These are phyloP conservation scores for Falco rusticolus DNA, from an alignment of 2,797 vertebrate species.

Conservation along the genomic window DNA sequence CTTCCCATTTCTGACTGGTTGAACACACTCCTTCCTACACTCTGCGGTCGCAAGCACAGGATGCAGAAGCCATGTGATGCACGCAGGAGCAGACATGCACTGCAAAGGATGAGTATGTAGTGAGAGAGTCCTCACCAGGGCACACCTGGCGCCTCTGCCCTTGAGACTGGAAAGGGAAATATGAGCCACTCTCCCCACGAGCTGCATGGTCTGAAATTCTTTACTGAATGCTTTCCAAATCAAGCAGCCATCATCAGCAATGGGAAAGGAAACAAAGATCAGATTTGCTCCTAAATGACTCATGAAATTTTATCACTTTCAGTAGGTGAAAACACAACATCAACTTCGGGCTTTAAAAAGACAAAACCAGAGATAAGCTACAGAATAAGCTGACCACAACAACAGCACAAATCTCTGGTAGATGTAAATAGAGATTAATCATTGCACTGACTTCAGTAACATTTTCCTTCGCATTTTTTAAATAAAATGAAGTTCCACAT, in stretches of 20 bases:
- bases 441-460: neutral
- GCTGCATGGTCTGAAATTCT: neutral
- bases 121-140: neutral
- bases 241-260: neutral
- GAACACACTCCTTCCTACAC: neutral
- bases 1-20: neutral
- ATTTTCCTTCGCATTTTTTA: neutral
- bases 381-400: neutral
- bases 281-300: neutral
- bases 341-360: neutral
- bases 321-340: neutral
- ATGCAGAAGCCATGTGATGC: neutral
- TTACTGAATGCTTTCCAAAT: neutral
- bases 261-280: neutral
- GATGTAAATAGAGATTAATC: neutral
- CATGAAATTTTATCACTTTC: neutral
- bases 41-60: accelerated
- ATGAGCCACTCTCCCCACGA: neutral
- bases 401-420: neutral
- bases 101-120: neutral
- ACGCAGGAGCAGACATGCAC: neutral
- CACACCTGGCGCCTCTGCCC: neutral
- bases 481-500: neutral
- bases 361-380: neutral
- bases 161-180: neutral